Conservation (phyloP, 2,888 invertebrate genomes). For the Catonia carolina region DNA sequence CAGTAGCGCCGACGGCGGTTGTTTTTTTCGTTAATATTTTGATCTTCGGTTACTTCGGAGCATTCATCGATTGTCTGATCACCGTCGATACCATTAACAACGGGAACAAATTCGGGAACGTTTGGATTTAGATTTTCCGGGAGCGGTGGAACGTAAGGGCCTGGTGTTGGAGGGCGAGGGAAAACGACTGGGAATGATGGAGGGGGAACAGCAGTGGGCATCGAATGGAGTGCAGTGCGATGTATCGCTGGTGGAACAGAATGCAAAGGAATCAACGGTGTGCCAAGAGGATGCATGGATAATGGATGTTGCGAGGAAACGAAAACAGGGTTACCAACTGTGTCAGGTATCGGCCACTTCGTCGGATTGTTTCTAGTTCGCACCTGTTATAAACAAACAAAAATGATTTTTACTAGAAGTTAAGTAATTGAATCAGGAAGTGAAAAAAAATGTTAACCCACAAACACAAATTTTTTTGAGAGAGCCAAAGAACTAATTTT, state of each 20-base stretch:
- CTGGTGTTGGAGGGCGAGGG: constrained; percentile 56
- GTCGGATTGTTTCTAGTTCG: constrained; percentile 75
- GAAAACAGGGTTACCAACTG: constrained; percentile 36
- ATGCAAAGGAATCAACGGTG: constrained; percentile 31
- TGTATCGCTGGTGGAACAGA: constrained; percentile 27
- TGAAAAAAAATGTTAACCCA: too few relatives aligned
- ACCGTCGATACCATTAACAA: constrained; percentile 24
- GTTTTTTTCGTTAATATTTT: too few relatives aligned
- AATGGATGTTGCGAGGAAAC: constrained; percentile 32
- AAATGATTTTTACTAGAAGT: constrained; percentile 28
- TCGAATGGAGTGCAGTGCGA: background rate
- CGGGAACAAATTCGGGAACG: constrained; percentile 78
- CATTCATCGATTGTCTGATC: constrained; percentile 11
- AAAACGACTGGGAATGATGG: constrained; percentile 40
- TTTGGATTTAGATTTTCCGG: constrained; percentile 69
- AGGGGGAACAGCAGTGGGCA: constrained; percentile 47
- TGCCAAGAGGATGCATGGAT: constrained; percentile 35
- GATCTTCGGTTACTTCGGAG: constrained; percentile 5
- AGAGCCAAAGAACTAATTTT: background rate
- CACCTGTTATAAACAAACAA: too few relatives aligned
- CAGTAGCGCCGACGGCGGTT: too few relatives aligned
- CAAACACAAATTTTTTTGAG: too few relatives aligned
- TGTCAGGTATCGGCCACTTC: constrained; percentile 80
- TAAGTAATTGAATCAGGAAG: background rate
- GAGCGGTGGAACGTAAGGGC: constrained; percentile 52